phyloP scores from a whole-genome alignment of 2,113 vertebrate species.

The Daubentonia madagascariensis region DNA sequence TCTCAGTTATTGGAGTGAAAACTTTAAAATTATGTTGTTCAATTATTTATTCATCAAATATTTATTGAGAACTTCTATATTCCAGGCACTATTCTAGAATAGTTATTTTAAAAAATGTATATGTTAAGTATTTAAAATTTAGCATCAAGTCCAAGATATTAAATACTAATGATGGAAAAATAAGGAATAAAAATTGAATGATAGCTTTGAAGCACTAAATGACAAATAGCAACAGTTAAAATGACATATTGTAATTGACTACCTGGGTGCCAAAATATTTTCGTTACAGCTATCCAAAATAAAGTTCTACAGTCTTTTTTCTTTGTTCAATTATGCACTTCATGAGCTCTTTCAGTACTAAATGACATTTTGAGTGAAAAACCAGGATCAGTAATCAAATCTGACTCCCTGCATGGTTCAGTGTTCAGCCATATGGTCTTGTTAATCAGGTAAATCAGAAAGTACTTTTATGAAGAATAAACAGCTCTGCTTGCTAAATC shows the following conservation, averaged over 20 bases:
- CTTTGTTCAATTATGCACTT: background rate
- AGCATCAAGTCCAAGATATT: background rate
- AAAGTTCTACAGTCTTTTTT: background rate
- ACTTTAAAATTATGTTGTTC: background rate
- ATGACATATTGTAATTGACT: background rate
- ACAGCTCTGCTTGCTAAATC: background rate
- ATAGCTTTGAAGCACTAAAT: background rate
- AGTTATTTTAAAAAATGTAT: background rate
- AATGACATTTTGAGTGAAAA: conserved; percentile 12
- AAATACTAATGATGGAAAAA: background rate
- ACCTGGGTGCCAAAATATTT: background rate
- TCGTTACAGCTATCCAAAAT: background rate
- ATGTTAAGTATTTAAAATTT: background rate
- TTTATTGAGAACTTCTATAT: background rate
- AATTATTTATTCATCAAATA: background rate
- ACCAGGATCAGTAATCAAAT: background rate
- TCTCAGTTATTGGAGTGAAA: background rate
- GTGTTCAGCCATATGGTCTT: background rate
- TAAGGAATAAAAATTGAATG: background rate
- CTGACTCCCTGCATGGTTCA: background rate
- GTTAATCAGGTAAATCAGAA: background rate
- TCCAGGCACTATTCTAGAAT: background rate
- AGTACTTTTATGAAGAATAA: background rate
- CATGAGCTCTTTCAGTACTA: background rate
- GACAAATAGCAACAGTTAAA: background rate